phyloP scores from a whole-genome alignment of 2,888 invertebrate genomes.

The Zaprionus lineosus region DNA sequence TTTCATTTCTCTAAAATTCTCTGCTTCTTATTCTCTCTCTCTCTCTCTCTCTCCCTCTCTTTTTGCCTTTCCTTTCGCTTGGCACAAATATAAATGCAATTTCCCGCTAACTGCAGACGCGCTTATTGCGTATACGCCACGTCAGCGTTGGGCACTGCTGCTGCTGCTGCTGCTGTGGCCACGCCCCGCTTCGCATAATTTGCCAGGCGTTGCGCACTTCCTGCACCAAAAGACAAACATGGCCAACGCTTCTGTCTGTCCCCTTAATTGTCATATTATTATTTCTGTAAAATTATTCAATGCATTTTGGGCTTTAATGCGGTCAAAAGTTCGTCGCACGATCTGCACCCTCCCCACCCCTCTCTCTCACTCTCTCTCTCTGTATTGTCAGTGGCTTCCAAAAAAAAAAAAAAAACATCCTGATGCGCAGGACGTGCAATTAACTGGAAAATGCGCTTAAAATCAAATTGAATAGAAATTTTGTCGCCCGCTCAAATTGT shows the following conservation, averaged over 20 bases:
- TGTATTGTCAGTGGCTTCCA: slow-evolving; percentile 12
- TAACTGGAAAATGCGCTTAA: slow-evolving; percentile 79
- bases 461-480: slow-evolving; percentile 78
- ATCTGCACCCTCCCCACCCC: background rate
- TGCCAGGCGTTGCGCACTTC: slow-evolving; percentile 54
- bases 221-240: slow-evolving; percentile 67
- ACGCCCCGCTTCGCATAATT: slow-evolving; percentile 5
- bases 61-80: no score
- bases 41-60: background rate
- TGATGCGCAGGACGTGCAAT: slow-evolving; percentile 62
- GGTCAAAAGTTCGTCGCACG: slow-evolving; percentile 68
- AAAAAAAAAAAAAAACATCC: slow-evolving; percentile 22
- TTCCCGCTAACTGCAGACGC: slow-evolving; percentile 32
- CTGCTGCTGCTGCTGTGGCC: background rate
- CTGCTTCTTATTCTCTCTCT: background rate
- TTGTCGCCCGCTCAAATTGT: slow-evolving; percentile 74
- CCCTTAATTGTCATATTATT: slow-evolving; percentile 57
- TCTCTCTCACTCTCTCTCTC: background rate
- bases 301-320: slow-evolving; percentile 70
- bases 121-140: slow-evolving; percentile 67
- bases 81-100: slow-evolving; percentile 54
- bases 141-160: slow-evolving; percentile 47
- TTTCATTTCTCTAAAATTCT: no score
- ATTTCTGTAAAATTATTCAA: slow-evolving; percentile 16
- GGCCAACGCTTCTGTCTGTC: slow-evolving; percentile 66